Percentiles rank a stretch among this genome's conserved stretches.
Evolutionary conservation across 2,113 vertebrate genomes (phyloP).

Genomic region (Percopsis transmontana): DNA sequence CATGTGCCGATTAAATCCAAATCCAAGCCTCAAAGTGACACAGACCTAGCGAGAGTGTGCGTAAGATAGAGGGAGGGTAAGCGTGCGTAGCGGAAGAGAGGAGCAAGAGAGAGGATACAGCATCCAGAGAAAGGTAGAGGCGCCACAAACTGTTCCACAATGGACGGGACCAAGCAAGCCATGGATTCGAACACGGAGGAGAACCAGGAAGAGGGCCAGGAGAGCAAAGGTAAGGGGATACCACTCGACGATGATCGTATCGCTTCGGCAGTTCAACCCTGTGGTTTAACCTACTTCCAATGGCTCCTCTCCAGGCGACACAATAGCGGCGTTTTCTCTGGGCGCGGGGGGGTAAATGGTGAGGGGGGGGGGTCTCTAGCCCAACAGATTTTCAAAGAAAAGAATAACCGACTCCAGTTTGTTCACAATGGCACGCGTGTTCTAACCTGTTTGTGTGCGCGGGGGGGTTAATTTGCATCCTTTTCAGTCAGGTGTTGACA

Average conservation of each 20-base stretch:
- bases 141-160: slow-evolving; percentile 80
- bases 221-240: slow-evolving; percentile 90
- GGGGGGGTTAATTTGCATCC: no score
- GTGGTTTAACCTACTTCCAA: no score
- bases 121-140: slow-evolving; percentile 51
- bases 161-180: slow-evolving; percentile 97
- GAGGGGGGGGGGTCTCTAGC: no score
- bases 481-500: no score
- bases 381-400: no score
- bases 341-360: no score
- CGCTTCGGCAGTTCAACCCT: no score
- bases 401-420: no score
- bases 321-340: no score
- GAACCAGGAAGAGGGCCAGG: slow-evolving; percentile 92
- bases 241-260: not conserved
- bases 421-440: no score
- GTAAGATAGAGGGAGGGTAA: slow-evolving; percentile 25
- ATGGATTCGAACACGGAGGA: slow-evolving; percentile 96
- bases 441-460: no score
- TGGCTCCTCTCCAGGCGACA: no score
- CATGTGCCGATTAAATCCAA: slow-evolving; percentile 71
- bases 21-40: slow-evolving; percentile 63
- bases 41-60: slow-evolving; percentile 16
- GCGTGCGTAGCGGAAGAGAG: slow-evolving; percentile 35
- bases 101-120: slow-evolving; percentile 57